Evolutionary conservation across 1,140 invertebrate genomes (phyloP).

Genomic region (Drosophila simulans): DNA sequence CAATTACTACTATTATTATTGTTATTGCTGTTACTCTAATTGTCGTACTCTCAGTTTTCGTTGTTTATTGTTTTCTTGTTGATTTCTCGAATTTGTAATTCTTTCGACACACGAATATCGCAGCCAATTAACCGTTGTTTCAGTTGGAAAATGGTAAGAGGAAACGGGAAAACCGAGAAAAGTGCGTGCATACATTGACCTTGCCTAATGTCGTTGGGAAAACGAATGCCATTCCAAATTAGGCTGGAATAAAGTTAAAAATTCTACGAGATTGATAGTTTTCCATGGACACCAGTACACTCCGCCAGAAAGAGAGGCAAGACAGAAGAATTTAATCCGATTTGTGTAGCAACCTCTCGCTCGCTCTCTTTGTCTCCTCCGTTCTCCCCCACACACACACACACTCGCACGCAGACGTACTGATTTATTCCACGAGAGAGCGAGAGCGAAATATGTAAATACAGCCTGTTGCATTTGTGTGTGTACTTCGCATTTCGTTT

Average conservation of each 20-base stretch:
- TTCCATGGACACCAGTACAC: conserved; percentile 37
- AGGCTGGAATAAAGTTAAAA: conserved; percentile 27
- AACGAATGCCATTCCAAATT: conserved; percentile 57
- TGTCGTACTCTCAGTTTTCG: conserved; percentile 18
- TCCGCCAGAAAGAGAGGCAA: conserved; percentile 9
- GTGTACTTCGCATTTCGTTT: conserved; percentile 50
- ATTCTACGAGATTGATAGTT: conserved; percentile 32
- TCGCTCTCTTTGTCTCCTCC: conserved; percentile 19
- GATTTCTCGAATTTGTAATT: neutral
- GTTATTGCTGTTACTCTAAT: conserved; percentile 31
- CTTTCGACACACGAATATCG: conserved; percentile 51
- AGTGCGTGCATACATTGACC: conserved; percentile 8
- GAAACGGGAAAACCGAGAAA: neutral
- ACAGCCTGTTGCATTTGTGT: conserved; percentile 60
- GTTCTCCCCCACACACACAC: conserved; percentile 6
- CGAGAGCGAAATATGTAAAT: conserved; percentile 66
- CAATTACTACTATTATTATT: conserved; percentile 25
- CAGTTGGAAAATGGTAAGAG: conserved; percentile 21
- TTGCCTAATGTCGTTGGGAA: conserved; percentile 15
- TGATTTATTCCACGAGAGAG: conserved; percentile 45
- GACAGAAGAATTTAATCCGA: conserved; percentile 46
- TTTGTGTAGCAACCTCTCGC: conserved; percentile 37
- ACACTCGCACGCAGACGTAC: conserved; percentile 11
- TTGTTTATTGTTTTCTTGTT: conserved; percentile 21
- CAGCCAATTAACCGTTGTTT: conserved; percentile 44